Evolutionary conservation across 2,113 vertebrate species (phyloP).

Genomic region (Spea bombifrons): DNA sequence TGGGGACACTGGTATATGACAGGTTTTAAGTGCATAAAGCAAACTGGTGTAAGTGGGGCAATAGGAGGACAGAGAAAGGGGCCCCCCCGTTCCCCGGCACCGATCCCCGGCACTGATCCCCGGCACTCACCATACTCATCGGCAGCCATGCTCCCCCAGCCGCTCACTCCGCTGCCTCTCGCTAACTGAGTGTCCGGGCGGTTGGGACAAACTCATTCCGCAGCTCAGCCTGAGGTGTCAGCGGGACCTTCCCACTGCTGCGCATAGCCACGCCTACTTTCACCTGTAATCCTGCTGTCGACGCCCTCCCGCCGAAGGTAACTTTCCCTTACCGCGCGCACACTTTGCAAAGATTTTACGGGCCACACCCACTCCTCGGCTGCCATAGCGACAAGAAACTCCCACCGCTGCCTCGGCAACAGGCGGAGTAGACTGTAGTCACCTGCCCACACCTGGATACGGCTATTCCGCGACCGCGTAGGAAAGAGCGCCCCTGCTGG

Average conservation of each 20-base stretch:
- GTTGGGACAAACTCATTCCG: background rate
- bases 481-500: no score
- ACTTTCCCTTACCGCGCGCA: background rate
- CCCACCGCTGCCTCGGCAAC: background rate
- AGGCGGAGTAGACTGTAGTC: no score
- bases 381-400: background rate
- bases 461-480: no score
- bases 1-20: background rate
- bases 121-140: conserved; percentile 31
- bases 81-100: no score
- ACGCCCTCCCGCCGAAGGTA: no score
- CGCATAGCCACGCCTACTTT: no score
- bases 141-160: conserved; percentile 2
- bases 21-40: background rate
- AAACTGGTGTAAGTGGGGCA: background rate
- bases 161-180: background rate
- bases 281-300: background rate
- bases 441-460: no score
- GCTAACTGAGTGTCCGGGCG: background rate
- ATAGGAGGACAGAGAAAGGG: background rate
- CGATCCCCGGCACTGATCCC: background rate
- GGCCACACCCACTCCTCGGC: background rate
- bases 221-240: background rate
- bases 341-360: background rate
- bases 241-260: background rate